Conservation (phyloP, 2,888 invertebrate genomes). For the Mimumesa dahlbomi region DNA sequence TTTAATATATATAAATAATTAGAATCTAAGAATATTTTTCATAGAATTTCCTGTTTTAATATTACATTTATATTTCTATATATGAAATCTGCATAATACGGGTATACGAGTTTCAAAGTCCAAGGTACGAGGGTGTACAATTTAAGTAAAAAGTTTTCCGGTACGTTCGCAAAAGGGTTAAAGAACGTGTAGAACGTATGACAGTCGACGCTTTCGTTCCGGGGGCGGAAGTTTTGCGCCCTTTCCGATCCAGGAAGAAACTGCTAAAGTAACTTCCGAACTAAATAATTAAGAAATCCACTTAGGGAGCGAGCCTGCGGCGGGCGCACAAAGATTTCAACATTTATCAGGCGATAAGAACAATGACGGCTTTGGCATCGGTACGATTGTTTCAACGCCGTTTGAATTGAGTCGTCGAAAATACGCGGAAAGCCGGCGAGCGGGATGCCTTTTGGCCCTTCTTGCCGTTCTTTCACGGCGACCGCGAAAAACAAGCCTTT, state of each 20-base stretch:
- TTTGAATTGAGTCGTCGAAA: conserved; percentile 54
- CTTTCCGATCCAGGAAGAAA: conserved; percentile 16
- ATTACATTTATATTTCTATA: no score
- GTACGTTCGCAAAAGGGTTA: not conserved
- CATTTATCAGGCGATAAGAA: conserved; percentile 68
- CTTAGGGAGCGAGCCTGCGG: conserved; percentile 57
- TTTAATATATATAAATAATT: no score
- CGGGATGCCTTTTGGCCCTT: conserved; percentile 33
- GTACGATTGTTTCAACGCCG: conserved; percentile 49
- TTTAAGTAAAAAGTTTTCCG: not conserved
- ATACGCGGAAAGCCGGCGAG: conserved; percentile 44
- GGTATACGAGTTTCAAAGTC: no score
- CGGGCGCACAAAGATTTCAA: conserved; percentile 49
- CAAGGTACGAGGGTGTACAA: not conserved
- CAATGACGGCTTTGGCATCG: conserved; percentile 41
- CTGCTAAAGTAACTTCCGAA: conserved; percentile 30
- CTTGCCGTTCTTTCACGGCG: conserved; percentile 16
- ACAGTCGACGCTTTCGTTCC: not conserved
- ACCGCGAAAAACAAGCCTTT: conserved; percentile 71
- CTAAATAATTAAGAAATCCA: conserved; percentile 72
- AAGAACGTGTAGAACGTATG: conserved; percentile 1
- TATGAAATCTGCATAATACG: no score
- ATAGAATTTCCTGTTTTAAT: no score
- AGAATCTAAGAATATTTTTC: no score
- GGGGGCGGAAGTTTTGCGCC: conserved; percentile 21